Percentiles rank a stretch among this genome's conserved stretches.
These are phyloP conservation scores for Lycopodina hypogea DNA, from an alignment of 37 sponge, comb jelly and placozoan species.

Conservation along the genomic window DNA sequence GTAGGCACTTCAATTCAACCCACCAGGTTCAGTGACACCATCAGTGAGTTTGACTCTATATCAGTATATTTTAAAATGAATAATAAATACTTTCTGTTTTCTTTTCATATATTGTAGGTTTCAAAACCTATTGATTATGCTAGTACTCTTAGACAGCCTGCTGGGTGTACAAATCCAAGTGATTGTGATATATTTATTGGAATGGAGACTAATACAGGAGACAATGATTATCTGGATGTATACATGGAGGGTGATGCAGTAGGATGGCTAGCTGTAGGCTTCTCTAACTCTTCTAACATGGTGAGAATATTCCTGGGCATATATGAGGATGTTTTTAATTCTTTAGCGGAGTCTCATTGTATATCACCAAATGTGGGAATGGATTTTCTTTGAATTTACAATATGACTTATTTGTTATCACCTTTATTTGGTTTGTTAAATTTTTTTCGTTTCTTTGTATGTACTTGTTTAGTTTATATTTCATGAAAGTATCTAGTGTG, in stretches of 20 bases:
- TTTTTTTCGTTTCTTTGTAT: too few relatives aligned
- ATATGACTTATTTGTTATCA: too few relatives aligned
- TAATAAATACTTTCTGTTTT: background rate
- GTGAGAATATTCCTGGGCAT: too few relatives aligned
- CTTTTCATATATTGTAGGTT: background rate
- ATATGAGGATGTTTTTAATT: background rate
- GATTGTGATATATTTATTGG: conserved; percentile 19
- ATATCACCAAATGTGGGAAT: too few relatives aligned
- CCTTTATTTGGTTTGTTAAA: too few relatives aligned
- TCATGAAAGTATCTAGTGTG: too few relatives aligned
- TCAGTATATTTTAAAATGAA: too few relatives aligned
- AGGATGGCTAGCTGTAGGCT: conserved; percentile 52
- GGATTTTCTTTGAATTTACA: too few relatives aligned
- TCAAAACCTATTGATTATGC: background rate
- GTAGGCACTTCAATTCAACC: too few relatives aligned
- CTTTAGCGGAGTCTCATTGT: background rate
- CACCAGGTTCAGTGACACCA: too few relatives aligned
- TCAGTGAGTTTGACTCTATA: too few relatives aligned
- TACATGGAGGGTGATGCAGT: conserved; percentile 21
- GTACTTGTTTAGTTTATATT: too few relatives aligned
- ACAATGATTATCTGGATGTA: conserved; percentile 19
- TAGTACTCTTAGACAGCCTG: conserved; percentile 1
- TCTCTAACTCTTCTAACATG: conserved; percentile 28
- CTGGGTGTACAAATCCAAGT: conserved; percentile 11
- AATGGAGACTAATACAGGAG: background rate